Conservation (phyloP, 2,113 vertebrate genomes). For the Haemorhous mexicanus region DNA sequence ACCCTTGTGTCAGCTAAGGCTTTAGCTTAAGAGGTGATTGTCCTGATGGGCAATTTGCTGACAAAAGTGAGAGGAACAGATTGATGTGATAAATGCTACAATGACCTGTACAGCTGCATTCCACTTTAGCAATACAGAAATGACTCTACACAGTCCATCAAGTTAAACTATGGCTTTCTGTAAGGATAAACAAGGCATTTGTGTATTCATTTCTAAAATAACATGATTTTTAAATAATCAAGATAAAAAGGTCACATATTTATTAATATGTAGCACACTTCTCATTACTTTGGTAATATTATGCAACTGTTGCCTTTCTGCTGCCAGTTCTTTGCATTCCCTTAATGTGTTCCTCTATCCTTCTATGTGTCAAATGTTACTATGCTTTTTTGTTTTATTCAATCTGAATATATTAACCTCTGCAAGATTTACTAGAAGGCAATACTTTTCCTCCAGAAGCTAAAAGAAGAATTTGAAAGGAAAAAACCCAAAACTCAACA, state of each 20-base stretch:
- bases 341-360: neutral
- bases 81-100: neutral
- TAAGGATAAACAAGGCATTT: conserved; percentile 29
- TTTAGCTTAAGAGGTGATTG: conserved; percentile 11
- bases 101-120: neutral
- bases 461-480: neutral
- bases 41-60: neutral
- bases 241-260: conserved; percentile 67
- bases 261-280: conserved; percentile 64
- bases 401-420: conserved; percentile 48
- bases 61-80: neutral
- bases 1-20: neutral
- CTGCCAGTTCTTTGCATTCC: neutral
- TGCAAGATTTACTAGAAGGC: neutral
- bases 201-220: conserved; percentile 64
- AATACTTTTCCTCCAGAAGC: neutral
- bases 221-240: conserved; percentile 57
- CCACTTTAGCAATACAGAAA: neutral
- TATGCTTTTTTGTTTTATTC: conserved; percentile 30
- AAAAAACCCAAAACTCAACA: neutral
- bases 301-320: conserved; percentile 55
- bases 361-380: conserved; percentile 14
- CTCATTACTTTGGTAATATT: conserved; percentile 53
- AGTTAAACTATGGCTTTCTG: conserved; percentile 24
- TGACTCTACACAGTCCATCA: neutral